phyloP scores from a whole-genome alignment of 2,113 vertebrate genomes.

The Sula dactylatra region DNA sequence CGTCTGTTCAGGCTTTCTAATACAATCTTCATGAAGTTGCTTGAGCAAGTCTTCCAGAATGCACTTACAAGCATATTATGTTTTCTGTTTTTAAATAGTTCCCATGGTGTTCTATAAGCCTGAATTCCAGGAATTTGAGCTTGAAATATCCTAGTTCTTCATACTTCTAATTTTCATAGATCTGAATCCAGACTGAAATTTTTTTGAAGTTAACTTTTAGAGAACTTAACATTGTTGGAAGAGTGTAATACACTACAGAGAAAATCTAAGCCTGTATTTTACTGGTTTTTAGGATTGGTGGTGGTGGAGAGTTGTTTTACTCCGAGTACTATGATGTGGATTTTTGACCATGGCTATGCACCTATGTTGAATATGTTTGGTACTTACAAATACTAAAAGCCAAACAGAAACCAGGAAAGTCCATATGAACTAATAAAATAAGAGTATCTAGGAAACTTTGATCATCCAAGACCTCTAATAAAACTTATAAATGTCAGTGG shows the following conservation, averaged over 20 bases:
- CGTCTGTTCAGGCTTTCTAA: not conserved
- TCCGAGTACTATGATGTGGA: not conserved
- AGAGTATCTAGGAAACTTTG: not conserved
- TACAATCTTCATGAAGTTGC: not conserved
- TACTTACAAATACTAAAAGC: not conserved
- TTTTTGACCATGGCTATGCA: not conserved
- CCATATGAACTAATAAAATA: not conserved
- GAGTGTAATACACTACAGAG: accelerated
- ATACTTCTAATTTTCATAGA: not conserved
- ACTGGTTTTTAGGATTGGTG: not conserved
- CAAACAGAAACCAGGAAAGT: not conserved
- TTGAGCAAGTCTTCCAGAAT: not conserved
- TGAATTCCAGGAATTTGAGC: not conserved
- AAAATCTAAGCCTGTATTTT: not conserved
- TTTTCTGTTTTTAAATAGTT: not conserved
- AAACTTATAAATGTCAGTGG: not conserved
- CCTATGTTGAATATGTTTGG: not conserved
- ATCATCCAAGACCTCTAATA: not conserved
- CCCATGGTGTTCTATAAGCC: not conserved
- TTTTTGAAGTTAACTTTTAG: not conserved
- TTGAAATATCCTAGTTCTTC: not conserved
- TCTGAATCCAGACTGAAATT: not conserved
- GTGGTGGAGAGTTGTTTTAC: not conserved
- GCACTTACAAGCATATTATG: not conserved
- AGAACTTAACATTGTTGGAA: not conserved